Evolutionary conservation across 2,888 invertebrate genomes (phyloP).

Genomic region (Diadegma fenestrale): DNA sequence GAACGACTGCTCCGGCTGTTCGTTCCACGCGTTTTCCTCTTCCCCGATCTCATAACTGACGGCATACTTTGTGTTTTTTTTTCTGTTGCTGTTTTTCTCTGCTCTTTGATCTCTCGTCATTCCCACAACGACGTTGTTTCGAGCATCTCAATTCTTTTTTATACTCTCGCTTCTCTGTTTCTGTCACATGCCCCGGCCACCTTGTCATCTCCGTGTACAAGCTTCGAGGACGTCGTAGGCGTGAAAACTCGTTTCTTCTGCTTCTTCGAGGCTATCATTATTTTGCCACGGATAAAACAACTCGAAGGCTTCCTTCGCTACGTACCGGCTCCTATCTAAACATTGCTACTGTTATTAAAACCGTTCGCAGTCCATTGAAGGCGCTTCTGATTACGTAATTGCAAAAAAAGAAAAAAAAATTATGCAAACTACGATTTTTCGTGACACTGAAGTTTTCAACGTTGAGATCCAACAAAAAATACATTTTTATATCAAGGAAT

Average conservation of each 20-base stretch:
- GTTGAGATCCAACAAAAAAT: too few relatives aligned
- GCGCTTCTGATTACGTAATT: not conserved
- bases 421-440: too few relatives aligned
- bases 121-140: slow-evolving; percentile 49
- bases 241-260: slow-evolving; percentile 59
- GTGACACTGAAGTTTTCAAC: too few relatives aligned
- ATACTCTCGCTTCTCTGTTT: slow-evolving; percentile 3
- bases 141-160: slow-evolving; percentile 20
- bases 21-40: slow-evolving; percentile 53
- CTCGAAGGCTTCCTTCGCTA: not conserved
- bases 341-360: slow-evolving; percentile 3
- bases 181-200: not conserved
- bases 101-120: slow-evolving; percentile 43
- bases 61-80: slow-evolving; percentile 28
- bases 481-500: too few relatives aligned
- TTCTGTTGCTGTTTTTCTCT: slow-evolving; percentile 4
- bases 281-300: slow-evolving; percentile 15
- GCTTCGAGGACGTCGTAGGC: slow-evolving; percentile 54
- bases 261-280: slow-evolving; percentile 33
- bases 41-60: slow-evolving; percentile 46
- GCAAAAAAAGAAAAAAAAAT: not conserved
- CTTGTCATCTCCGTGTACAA: slow-evolving; percentile 42
- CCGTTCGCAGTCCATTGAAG: not conserved
- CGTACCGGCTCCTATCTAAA: not conserved
- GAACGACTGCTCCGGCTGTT: slow-evolving; percentile 65